Evolutionary conservation across 2,113 vertebrate species (phyloP).

Genomic region (Ginglymostoma cirratum): DNA sequence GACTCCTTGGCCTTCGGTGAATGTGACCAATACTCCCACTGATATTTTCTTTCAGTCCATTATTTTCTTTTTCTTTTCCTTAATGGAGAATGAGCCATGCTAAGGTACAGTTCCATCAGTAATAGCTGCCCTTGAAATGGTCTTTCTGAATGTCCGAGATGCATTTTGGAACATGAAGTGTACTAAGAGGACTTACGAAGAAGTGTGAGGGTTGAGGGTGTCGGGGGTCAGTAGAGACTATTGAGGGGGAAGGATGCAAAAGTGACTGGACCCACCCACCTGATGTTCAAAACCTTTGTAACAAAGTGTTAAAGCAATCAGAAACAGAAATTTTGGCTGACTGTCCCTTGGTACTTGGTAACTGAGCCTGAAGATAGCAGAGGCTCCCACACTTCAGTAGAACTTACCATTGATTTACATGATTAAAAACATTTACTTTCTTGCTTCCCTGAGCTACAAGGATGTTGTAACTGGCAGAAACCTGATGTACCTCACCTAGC

Average conservation of each 20-base stretch:
- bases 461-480: background rate
- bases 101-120: background rate
- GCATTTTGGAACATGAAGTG: background rate
- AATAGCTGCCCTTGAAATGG: background rate
- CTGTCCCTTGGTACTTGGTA: background rate
- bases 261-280: no score
- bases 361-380: background rate
- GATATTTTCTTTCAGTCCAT: background rate
- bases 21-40: background rate
- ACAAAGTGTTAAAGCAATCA: background rate
- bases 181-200: background rate
- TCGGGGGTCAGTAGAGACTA: background rate
- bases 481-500: background rate
- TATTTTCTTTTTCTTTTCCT: background rate
- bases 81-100: background rate
- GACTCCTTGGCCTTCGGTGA: background rate
- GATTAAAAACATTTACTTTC: background rate
- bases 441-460: background rate
- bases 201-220: no score
- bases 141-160: background rate
- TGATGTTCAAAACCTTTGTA: background rate
- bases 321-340: background rate
- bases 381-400: background rate
- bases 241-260: background rate
- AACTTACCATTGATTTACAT: background rate